These are phyloP conservation scores for Solea solea DNA, from an alignment of 2,113 vertebrate species.

Conservation along the genomic window DNA sequence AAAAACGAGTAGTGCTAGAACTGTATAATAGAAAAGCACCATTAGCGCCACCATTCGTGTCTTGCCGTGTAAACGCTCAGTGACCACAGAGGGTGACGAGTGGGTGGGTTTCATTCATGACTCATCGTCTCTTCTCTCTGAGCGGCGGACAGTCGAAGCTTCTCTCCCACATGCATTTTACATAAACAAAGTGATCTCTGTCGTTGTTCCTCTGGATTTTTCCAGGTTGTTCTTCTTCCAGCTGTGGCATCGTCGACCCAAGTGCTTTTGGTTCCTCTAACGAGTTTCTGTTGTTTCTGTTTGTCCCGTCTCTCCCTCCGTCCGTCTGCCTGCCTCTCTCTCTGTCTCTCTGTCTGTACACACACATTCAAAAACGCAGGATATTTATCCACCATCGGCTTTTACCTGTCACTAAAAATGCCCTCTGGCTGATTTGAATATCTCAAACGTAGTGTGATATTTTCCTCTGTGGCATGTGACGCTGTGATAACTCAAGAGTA, in stretches of 20 bases:
- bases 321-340: background rate
- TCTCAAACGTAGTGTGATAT: conserved; percentile 40
- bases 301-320: conserved; percentile 54
- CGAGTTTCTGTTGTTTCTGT: conserved; percentile 46
- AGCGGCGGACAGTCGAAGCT: no score
- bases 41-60: no score
- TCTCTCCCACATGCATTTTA: background rate
- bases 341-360: conserved; percentile 46
- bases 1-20: no score
- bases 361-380: conserved; percentile 39
- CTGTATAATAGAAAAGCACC: no score
- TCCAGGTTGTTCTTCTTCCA: conserved; percentile 12
- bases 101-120: no score
- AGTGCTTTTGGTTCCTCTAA: conserved; percentile 43
- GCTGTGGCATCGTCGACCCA: accelerated
- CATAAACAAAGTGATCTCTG: background rate
- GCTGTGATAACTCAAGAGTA: conserved; percentile 25
- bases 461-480: conserved; percentile 36
- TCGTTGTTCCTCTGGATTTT: background rate
- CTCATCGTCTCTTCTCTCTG: no score
- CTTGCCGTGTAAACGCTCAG: no score
- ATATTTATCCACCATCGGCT: conserved; percentile 45
- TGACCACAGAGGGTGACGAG: no score
- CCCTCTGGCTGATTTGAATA: conserved; percentile 18
- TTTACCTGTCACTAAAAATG: conserved; percentile 34